Conservation (phyloP, 2,888 invertebrate genomes). For the Teleogryllus oceanicus region DNA sequence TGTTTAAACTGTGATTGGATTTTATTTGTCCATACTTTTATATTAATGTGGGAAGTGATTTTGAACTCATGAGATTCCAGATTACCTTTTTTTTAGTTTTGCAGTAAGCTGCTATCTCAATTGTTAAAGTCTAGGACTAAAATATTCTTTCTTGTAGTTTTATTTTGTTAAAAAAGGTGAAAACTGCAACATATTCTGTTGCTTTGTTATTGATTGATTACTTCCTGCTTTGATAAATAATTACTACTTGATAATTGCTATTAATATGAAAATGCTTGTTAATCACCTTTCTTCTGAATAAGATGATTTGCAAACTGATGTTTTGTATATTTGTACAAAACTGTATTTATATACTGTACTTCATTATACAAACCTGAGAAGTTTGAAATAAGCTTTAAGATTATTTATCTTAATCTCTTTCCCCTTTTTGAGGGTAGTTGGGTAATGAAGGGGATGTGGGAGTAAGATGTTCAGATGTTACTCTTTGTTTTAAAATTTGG, state of each 20-base stretch:
- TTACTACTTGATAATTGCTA: no score
- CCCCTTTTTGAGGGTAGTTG: not conserved
- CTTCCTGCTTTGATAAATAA: no score
- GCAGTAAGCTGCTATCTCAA: no score
- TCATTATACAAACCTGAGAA: not conserved
- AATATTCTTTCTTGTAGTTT: no score
- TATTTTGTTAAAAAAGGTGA: no score
- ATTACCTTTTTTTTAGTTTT: not conserved
- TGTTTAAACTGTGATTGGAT: constrained; percentile 30
- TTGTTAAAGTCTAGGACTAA: no score
- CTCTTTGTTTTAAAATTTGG: not conserved
- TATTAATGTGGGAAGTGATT: not conserved
- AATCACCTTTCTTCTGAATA: not conserved
- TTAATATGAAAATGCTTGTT: no score
- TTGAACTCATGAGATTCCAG: not conserved
- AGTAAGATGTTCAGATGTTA: not conserved
- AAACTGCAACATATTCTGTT: no score
- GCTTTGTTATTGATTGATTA: no score
- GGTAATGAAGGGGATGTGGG: not conserved
- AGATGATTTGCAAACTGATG: not conserved
- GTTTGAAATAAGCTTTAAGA: not conserved
- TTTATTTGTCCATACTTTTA: not conserved
- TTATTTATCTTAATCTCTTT: not conserved
- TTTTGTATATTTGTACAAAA: constrained; percentile 9
- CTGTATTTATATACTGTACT: constrained; percentile 18